Base-by-base conservation (phyloP, 2,113 vertebrate species). In the Fukomys damarensis region DNA sequence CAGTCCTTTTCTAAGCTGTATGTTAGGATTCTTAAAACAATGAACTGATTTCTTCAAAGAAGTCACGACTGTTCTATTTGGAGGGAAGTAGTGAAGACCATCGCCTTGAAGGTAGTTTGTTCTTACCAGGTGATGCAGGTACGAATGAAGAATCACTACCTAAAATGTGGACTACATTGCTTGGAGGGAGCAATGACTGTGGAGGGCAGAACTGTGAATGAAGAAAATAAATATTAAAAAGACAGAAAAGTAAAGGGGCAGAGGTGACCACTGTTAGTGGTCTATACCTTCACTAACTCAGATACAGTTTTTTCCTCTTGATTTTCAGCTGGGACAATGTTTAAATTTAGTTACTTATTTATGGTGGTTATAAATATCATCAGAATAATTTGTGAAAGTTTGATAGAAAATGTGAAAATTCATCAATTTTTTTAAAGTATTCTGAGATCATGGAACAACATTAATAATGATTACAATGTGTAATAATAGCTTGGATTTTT, bases 11-110 rank as follows among this genome's bases (percentile, higher is more conserved):
- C 35, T 70, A 89, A 94, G 93, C 89, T 91, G 3, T 76, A 49
- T 96, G 89, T 49, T 81, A 79, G 54, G 76, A n/a, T 84, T 84
- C 68, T 86, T 43, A 81, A 93, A 92, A 72, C 52, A 82, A 82
- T 89, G 65, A 61, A 63, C 32, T 9, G 30, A 49, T 92, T 95
- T 89, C 17, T 94, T 43, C 28, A 79, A n/a, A 49, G 61, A 80
- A 79, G 26, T 61, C 66, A 92, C 19, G 2, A 80, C 89, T 61
- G 58, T 38, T 83, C 90, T 94, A 43, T 32, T 66, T 65, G 30
- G 63, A 65, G 32, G 63, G 22, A 32, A 65, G 32, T 65, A 32
- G 30, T 9, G 63, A 30, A 65, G 22, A 65, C 30, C 30, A 22
- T 59, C 19, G 19, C 17, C 58, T 59, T 16, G 58, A 59, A 22